A percentile compares a stretch with the other conserved stretches of the same genome.
phyloP scores from a whole-genome alignment of 2,113 vertebrate species.

The Balaenoptera acutorostrata region DNA sequence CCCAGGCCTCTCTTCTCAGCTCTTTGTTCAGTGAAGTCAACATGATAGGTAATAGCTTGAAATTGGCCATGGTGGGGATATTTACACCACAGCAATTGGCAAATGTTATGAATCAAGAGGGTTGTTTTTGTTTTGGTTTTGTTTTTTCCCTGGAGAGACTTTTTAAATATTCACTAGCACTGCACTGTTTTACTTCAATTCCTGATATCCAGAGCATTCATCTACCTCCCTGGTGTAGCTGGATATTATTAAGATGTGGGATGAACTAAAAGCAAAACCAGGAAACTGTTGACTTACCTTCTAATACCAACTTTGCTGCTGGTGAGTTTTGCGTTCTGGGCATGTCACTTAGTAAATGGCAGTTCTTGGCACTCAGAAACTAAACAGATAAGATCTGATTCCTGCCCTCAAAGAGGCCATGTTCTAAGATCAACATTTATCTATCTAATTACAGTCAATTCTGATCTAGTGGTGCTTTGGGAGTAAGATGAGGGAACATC shows the following conservation, averaged over 20 bases:
- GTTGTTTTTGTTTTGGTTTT: not conserved
- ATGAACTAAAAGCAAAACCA: not conserved
- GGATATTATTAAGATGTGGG: not conserved
- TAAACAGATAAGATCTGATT: not conserved
- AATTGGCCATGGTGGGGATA: not conserved
- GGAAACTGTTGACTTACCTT: not conserved
- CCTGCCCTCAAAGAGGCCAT: not conserved
- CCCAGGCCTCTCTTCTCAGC: not conserved
- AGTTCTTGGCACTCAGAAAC: not conserved
- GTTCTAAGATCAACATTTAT: not conserved
- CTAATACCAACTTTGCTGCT: not conserved
- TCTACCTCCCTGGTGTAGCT: not conserved
- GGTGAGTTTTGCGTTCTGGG: not conserved
- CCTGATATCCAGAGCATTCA: not conserved
- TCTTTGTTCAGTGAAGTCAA: not conserved
- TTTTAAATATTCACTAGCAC: not conserved
- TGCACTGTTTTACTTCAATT: not conserved
- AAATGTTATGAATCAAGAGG: not conserved
- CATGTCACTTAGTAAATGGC: not conserved
- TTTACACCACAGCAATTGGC: not conserved
- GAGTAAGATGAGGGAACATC: not conserved
- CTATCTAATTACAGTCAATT: not conserved
- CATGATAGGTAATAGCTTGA: not conserved
- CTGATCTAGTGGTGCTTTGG: not conserved
- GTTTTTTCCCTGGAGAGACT: not conserved